These are phyloP conservation scores for Nylanderia fulva DNA, from an alignment of 1,140 invertebrate genomes.

Conservation along the genomic window DNA sequence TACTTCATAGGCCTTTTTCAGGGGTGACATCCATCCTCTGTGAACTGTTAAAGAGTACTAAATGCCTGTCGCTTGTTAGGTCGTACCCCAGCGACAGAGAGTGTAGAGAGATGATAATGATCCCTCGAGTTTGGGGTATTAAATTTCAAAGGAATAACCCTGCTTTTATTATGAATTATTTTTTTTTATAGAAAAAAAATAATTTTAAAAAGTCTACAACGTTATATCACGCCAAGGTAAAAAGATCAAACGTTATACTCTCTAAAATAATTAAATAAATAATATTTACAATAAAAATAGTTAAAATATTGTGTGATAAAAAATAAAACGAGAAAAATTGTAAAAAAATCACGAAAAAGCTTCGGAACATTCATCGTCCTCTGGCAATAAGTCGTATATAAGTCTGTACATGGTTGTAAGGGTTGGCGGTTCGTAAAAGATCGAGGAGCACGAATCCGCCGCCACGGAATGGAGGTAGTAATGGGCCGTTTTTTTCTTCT, in stretches of 20 bases:
- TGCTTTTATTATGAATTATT: background rate
- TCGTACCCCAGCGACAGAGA: background rate
- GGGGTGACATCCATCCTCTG: slow-evolving; percentile 11
- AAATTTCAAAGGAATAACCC: background rate
- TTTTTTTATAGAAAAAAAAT: background rate
- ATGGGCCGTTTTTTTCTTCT: slow-evolving; percentile 47
- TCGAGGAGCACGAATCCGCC: slow-evolving; percentile 44
- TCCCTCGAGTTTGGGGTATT: no score
- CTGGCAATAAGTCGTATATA: slow-evolving; percentile 50
- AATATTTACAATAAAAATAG: no score
- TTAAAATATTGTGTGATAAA: background rate
- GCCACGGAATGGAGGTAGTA: slow-evolving; percentile 37
- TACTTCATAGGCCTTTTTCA: slow-evolving; percentile 21
- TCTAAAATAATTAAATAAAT: no score
- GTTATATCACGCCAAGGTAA: background rate
- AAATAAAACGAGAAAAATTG: background rate
- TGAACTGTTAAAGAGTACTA: slow-evolving; percentile 61
- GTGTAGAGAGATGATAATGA: background rate
- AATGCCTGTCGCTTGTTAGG: slow-evolving; percentile 43
- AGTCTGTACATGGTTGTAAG: slow-evolving; percentile 14
- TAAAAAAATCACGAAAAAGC: no score
- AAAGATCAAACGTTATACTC: background rate
- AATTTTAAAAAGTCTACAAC: background rate
- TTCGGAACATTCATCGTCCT: background rate
- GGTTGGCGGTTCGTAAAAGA: slow-evolving; percentile 63